phyloP scores from a whole-genome alignment of 2,797 vertebrate genomes.

The Sebastes trivittatus region DNA sequence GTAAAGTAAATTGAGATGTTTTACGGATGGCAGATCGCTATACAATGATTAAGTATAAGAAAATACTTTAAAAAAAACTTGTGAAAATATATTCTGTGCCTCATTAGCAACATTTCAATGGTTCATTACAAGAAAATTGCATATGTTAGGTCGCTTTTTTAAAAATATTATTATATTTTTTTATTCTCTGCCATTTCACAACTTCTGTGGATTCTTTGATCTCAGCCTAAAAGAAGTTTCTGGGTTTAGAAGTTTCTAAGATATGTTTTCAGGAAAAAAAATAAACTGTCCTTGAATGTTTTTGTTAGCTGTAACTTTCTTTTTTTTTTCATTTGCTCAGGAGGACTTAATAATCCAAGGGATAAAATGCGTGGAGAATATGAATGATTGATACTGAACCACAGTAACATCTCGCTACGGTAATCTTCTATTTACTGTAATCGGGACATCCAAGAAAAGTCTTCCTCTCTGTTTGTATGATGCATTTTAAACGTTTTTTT shows the following conservation, averaged over 20 bases:
- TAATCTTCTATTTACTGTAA: not conserved
- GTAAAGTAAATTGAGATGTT: not conserved
- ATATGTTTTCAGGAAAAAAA: constrained; percentile 25
- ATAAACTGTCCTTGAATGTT: not conserved
- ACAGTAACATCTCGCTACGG: not conserved
- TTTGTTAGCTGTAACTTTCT: not conserved
- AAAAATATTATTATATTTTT: not conserved
- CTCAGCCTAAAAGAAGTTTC: constrained; percentile 14
- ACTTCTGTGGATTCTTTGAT: constrained; percentile 1
- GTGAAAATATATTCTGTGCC: constrained; percentile 16
- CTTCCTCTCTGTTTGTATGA: not conserved
- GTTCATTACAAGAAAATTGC: constrained; percentile 43
- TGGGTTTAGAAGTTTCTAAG: constrained; percentile 13
- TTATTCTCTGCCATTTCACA: not conserved
- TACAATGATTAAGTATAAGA: not conserved
- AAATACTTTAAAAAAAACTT: constrained; percentile 6
- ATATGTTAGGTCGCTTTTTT: not conserved
- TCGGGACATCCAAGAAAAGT: not conserved
- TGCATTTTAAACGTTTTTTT: not conserved
- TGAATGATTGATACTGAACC: not conserved
- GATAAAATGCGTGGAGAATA: not conserved
- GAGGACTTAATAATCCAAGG: not conserved
- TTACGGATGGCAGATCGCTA: not conserved
- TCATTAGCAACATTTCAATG: constrained; percentile 43
- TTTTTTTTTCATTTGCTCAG: not conserved